phyloP scores from a whole-genome alignment of 2,113 vertebrate species.

The Brachypteracias leptosomus region DNA sequence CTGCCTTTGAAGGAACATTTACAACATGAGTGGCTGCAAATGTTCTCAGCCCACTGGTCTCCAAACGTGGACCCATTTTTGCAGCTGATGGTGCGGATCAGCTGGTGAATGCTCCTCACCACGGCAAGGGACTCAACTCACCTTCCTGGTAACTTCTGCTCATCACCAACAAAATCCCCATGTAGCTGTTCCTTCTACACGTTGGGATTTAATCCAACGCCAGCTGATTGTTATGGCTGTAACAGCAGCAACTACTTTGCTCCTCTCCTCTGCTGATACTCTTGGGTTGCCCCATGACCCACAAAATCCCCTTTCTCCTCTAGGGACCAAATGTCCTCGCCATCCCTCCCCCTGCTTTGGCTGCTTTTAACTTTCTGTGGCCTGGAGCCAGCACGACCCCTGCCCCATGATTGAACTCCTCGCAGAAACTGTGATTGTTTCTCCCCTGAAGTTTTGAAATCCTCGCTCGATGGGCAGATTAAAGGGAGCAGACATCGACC shows the following conservation, averaged over 20 bases:
- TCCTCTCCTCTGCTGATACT: not conserved
- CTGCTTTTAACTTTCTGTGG: not conserved
- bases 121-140: rapidly evolving
- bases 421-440: not conserved
- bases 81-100: not conserved
- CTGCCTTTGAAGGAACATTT: not conserved
- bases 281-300: not conserved
- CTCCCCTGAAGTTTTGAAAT: not conserved
- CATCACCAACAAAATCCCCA: not conserved
- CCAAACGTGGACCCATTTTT: rapidly evolving
- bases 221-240: rapidly evolving
- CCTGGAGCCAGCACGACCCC: not conserved
- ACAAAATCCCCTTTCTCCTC: not conserved
- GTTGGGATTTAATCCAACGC: not conserved
- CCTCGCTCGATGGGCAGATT: not conserved
- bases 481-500: not conserved
- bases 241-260: not conserved
- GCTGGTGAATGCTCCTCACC: not conserved
- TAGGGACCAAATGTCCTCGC: not conserved
- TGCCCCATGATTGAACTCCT: not conserved
- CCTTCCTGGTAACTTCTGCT: not conserved
- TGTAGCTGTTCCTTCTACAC: not conserved
- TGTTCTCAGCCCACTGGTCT: not conserved
- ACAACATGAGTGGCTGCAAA: not conserved
- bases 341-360: not conserved